Evolutionary conservation across 1,140 invertebrate species (phyloP).

Genomic region (Plodia interpunctella): DNA sequence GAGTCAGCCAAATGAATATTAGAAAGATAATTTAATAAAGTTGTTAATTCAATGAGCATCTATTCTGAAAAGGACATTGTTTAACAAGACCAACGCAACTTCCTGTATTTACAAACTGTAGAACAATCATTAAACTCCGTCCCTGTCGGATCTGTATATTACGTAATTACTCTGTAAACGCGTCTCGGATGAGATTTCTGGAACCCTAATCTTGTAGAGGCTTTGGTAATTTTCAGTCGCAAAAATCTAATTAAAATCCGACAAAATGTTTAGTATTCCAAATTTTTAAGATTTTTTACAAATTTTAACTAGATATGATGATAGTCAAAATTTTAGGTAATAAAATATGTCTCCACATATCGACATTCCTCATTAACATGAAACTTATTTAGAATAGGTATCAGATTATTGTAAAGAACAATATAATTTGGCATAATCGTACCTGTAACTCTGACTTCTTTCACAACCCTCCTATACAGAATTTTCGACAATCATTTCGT

Average conservation of each 20-base stretch:
- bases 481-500: background rate
- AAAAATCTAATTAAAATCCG: background rate
- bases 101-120: constrained; percentile 5
- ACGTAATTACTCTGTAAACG: constrained; percentile 2
- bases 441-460: too few species aligned
- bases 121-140: background rate
- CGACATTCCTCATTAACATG: too few species aligned
- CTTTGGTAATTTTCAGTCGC: background rate
- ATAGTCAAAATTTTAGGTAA: too few species aligned
- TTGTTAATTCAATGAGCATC: background rate
- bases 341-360: too few species aligned
- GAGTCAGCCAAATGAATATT: too few species aligned
- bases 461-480: too few species aligned
- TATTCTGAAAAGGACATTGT: background rate
- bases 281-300: too few species aligned
- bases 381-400: too few species aligned
- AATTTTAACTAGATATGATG: too few species aligned
- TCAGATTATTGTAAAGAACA: too few species aligned
- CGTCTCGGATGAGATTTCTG: background rate
- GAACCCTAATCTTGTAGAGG: background rate
- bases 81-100: background rate
- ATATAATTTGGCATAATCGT: too few species aligned
- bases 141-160: background rate
- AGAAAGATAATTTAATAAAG: background rate
- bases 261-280: too few species aligned